Evolutionary conservation across 1,140 invertebrate species (phyloP).

Genomic region (Neotoxoptera formosana): DNA sequence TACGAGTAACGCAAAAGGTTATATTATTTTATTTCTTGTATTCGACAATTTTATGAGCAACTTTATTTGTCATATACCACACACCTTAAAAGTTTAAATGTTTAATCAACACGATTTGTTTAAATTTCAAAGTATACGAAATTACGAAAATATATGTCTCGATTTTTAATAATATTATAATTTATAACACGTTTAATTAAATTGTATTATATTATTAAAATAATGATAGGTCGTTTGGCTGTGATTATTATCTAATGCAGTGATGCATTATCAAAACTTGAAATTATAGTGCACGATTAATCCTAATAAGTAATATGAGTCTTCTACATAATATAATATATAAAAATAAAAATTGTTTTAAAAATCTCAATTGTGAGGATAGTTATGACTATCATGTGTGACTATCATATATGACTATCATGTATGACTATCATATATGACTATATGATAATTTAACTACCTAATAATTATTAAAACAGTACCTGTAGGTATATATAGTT

Average conservation of each 20-base stretch:
- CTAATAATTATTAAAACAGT: too few relatives aligned
- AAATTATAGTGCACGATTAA: not conserved
- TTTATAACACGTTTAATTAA: not conserved
- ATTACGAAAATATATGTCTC: too few relatives aligned
- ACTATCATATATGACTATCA: too few relatives aligned
- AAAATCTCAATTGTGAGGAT: not conserved
- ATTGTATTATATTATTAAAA: not conserved
- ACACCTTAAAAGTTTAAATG: not conserved
- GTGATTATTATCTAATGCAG: not conserved
- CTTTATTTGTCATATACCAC: not conserved
- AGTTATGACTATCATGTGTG: not conserved
- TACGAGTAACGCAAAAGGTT: too few relatives aligned
- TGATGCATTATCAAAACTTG: not conserved
- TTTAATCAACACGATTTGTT: too few relatives aligned
- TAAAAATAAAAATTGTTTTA: not conserved
- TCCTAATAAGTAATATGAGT: not conserved
- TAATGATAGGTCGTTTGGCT: not conserved
- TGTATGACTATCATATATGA: too few relatives aligned
- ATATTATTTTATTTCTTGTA: not conserved
- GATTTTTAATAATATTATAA: not conserved
- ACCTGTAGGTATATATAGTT: too few relatives aligned
- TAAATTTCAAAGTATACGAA: too few relatives aligned
- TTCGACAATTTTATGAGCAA: not conserved
- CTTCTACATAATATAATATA: too few relatives aligned
- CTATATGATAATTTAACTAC: too few relatives aligned